A percentile compares a stretch with the other conserved stretches of the same genome.
These are phyloP conservation scores for Phengaris alcon DNA, from an alignment of 2,888 invertebrate genomes.

Conservation along the genomic window DNA sequence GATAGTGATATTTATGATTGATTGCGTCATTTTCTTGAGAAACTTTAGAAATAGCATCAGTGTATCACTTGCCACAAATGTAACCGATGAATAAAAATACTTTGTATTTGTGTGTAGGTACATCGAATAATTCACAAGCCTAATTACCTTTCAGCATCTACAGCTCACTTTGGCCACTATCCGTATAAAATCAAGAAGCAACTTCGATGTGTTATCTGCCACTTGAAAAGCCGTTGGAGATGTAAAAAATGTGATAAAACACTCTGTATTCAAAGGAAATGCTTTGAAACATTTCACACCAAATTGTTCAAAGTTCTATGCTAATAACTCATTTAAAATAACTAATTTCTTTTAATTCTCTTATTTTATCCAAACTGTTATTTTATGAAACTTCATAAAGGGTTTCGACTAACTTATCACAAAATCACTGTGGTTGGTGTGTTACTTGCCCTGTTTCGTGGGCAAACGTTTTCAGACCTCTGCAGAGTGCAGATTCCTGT, in stretches of 20 bases:
- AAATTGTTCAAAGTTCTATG: background rate
- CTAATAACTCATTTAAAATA: background rate
- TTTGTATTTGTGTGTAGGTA: too few relatives aligned
- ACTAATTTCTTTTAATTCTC: background rate
- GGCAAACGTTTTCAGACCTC: too few relatives aligned
- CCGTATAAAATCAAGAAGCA: conserved; percentile 8
- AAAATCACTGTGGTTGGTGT: too few relatives aligned
- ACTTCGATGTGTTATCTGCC: background rate
- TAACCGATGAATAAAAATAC: too few relatives aligned
- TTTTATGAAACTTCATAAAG: background rate
- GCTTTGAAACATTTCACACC: conserved; percentile 13
- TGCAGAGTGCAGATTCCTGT: too few relatives aligned
- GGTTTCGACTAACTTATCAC: too few relatives aligned
- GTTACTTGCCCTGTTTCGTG: too few relatives aligned
- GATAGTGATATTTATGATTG: too few relatives aligned
- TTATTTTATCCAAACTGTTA: background rate
- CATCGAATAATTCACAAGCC: background rate
- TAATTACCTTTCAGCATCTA: background rate
- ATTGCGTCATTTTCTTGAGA: too few relatives aligned
- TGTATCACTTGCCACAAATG: too few relatives aligned
- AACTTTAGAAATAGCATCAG: too few relatives aligned
- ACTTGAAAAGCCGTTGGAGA: conserved; percentile 4
- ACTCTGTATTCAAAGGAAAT: conserved; percentile 5
- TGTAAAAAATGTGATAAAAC: conserved; percentile 19
- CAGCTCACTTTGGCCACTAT: background rate